Conservation (phyloP, 1,140 invertebrate genomes). For the Heliconius nattereri region DNA sequence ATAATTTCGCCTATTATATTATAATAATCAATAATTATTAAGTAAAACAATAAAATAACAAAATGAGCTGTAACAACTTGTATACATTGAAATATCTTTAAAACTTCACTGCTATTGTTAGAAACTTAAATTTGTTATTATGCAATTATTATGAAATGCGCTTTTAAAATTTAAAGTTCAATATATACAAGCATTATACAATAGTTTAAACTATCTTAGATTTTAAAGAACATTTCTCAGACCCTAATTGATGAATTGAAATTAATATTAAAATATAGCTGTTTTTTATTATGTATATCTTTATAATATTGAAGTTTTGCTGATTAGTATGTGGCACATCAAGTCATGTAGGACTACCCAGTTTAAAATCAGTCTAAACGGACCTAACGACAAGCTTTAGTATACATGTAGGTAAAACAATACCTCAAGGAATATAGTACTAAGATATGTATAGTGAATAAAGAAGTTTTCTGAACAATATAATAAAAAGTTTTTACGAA, state of each 20-base stretch:
- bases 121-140: neutral
- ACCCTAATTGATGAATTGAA: constrained; percentile 10
- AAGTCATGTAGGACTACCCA: constrained; percentile 19
- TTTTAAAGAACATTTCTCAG: constrained; percentile 4
- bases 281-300: neutral
- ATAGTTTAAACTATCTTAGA: constrained; percentile 17
- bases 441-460: constrained; percentile 10
- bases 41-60: constrained; percentile 63
- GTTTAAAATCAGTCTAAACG: constrained; percentile 42
- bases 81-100: constrained; percentile 7
- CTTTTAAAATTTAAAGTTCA: neutral
- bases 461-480: no score
- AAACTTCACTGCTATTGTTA: neutral
- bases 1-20: constrained; percentile 56
- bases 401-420: constrained; percentile 21
- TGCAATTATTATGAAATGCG: neutral
- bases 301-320: neutral
- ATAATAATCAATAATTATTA: constrained; percentile 63
- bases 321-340: constrained; percentile 26
- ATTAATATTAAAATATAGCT: constrained; percentile 10
- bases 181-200: constrained; percentile 15
- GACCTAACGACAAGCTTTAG: constrained; percentile 51
- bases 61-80: constrained; percentile 43
- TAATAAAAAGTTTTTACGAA: no score
- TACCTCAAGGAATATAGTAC: constrained; percentile 15